Evolutionary conservation across 2,113 vertebrate genomes (phyloP).

Genomic region (Hydrolagus affinis): DNA sequence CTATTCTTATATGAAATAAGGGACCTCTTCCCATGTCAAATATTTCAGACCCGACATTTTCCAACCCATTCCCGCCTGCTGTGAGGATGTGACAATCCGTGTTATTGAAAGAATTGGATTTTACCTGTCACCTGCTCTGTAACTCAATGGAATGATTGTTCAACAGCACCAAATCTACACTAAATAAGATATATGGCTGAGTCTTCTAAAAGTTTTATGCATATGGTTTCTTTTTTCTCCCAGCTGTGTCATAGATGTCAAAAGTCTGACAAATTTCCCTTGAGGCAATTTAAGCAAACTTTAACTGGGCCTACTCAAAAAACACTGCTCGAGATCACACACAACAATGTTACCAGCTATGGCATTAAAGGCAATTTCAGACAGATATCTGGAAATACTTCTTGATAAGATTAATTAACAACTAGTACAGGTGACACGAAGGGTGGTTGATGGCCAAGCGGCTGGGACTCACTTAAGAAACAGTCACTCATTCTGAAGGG

Average conservation of each 20-base stretch:
- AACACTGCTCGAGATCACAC: too few relatives aligned
- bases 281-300: not conserved
- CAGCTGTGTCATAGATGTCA: not conserved
- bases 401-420: too few relatives aligned
- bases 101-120: constrained; percentile 10
- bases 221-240: not conserved
- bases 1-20: constrained; percentile 1
- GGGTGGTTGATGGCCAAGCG: too few relatives aligned
- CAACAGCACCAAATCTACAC: not conserved
- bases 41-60: not conserved
- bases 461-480: too few relatives aligned
- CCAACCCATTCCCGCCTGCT: not conserved
- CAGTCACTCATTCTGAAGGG: too few relatives aligned
- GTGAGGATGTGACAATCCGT: not conserved
- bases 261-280: not conserved
- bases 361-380: too few relatives aligned
- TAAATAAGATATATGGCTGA: not conserved
- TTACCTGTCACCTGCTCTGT: constrained; percentile 10
- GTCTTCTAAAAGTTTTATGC: not conserved
- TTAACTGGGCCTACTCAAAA: not conserved
- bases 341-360: too few relatives aligned
- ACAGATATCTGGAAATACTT: too few relatives aligned
- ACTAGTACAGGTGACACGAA: too few relatives aligned
- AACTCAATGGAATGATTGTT: not conserved
- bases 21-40: not conserved